phyloP scores from a whole-genome alignment of 2,113 vertebrate species.

The Taxidea taxus region DNA sequence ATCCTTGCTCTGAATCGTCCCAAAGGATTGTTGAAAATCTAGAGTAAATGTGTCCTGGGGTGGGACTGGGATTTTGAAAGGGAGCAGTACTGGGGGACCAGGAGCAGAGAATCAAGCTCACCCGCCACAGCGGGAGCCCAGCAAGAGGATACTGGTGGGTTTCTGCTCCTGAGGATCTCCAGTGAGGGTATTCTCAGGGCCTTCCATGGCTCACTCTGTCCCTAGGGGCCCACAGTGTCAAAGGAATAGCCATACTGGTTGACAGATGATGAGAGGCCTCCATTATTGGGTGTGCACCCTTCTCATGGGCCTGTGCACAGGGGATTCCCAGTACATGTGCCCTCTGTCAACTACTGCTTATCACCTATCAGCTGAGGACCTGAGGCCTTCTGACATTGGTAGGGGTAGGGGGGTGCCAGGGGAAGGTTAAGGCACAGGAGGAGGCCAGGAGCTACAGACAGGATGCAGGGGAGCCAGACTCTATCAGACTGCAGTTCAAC shows the following conservation, averaged over 20 bases:
- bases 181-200: fast-evolving
- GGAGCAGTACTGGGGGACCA: neutral
- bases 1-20: neutral
- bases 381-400: neutral
- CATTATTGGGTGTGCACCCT: neutral
- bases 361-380: neutral
- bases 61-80: neutral
- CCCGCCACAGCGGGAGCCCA: fast-evolving
- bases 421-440: neutral
- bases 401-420: fast-evolving
- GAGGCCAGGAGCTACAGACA: neutral
- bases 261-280: neutral
- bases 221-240: neutral
- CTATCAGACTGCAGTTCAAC: neutral
- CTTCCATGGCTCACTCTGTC: neutral
- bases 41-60: neutral
- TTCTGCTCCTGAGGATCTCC: neutral
- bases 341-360: neutral
- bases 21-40: neutral
- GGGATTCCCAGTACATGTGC: neutral
- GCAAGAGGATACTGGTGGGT: neutral
- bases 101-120: neutral
- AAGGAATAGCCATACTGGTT: neutral
- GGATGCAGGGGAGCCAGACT: neutral
- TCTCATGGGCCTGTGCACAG: neutral